Base-by-base conservation (phyloP, 2,113 vertebrate species). In the Aldabrachelys gigantea region DNA sequence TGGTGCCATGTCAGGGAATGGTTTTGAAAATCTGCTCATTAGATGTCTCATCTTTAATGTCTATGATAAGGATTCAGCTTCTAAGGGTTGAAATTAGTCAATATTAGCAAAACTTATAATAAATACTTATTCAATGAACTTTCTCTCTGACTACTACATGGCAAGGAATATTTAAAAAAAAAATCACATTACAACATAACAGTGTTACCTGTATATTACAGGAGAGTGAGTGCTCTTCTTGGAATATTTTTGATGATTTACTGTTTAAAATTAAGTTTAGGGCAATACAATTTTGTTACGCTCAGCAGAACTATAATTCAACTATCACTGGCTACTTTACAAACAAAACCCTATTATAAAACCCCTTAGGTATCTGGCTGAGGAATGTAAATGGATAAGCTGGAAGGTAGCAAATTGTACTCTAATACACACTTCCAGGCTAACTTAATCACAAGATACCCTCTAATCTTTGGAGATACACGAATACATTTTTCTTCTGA, bases 341-440 rank as follows among this genome's bases (percentile, higher is more conserved):
- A 93, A 92, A 85, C 53, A 62, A 21, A 95, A n/a, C 3, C 29
- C 16, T 75, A 69, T 94, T 17, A 80, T 8, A 56, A 97, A 94
- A 93, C 2, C 1, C 29, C 10, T 62, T 53, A 35, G 1, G 27
- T 82, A 4, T 6, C 50, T 94, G 41, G 44, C 3, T 75, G 21
- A 17, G 50, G 35, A 92, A 88, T 25, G 10, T 27, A 50, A 69
- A 88, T 38, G 4, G 54, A 72, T 9, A 82, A 80, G 29, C 12
- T 41, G 2, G 59, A 95, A 93, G 84, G 24, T 41, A 82, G 72
- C 76, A n/a, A 44, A 29, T 3, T 65, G 88, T 52, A 3, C 8
- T 50, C 3, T 91, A 41, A 10, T 89, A 4, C 75, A 59, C 12
- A 5, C 8, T 10, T 54, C 17, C 44, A 84, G 12, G 65, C 82